Evolutionary conservation across 1,140 invertebrate species (phyloP), one percentile per base, ranked within the genome.

Genomic region (Papilio aristodemus): DNA sequence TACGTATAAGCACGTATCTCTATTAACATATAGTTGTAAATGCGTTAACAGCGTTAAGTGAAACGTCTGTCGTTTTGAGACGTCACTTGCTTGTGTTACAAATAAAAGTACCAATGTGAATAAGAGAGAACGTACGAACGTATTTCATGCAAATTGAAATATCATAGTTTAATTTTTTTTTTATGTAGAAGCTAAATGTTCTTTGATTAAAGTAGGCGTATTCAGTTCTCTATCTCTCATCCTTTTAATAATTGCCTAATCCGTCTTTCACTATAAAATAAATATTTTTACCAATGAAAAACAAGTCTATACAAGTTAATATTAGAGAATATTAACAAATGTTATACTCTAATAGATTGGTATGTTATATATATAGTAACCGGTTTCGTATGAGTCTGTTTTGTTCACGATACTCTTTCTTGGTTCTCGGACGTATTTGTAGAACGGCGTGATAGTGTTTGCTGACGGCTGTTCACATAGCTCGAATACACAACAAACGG

Each of bases 361-460:
- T 17, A 37, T n/a, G 3, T n/a, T 36, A 38, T n/a, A 36, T 36
- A 39, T 39, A 19, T 22, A 10, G 36, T 36, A 62, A 62, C 59
- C 59, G 59, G 59, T 62, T 62, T 62, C 17, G 17, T 36, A 39
- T 39, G 39, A 62, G 36, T 62, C 59, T 39, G 36, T 62, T 62
- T 62, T 50, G 3, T 17, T 62, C 27, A 62, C 32, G 27, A 50
- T n/a, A 36, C 43, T 37, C 39, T 54, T 32, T 36, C 50, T 67
- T 25, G 39, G 17, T 32, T 36, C 50, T 67, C 37, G 39, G 17
- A 14, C 38, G 8, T 79, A 72, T 85, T 77, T 81, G 76, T 59
- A 8, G 59, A 74, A 71, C 75, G 76, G 67, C 69, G 63, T 82
- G 75, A 80, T 78, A 76, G 66, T 86, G 78, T 82, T 84, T 79